A percentile compares a stretch with the other conserved stretches of the same genome.
Conservation (phyloP, 2,797 vertebrate species). For the Sebastes ruberrimus region DNA sequence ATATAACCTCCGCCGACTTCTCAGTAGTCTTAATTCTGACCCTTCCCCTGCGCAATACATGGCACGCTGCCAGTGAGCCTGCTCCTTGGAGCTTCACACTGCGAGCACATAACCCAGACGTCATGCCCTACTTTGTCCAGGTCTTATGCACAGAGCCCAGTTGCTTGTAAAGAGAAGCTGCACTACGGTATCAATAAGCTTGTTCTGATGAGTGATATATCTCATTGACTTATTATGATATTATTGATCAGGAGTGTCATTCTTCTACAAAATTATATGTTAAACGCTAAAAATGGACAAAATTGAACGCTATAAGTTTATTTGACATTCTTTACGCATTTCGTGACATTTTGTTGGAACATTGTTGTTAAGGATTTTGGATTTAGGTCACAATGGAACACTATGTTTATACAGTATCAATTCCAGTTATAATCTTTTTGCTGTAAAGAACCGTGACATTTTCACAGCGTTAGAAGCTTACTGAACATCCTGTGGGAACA, state of each 20-base stretch:
- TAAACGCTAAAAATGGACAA: too few species aligned
- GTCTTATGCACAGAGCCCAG: conserved; percentile 3
- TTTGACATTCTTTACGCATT: neutral
- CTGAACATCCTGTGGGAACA: conserved; percentile 19
- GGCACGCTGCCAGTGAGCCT: conserved; percentile 27
- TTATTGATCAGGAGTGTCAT: neutral
- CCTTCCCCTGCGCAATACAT: neutral
- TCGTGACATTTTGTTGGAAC: neutral
- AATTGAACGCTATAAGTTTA: neutral
- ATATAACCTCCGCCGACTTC: neutral
- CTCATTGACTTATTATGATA: neutral
- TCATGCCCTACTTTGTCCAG: conserved; percentile 36
- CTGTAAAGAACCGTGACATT: conserved; percentile 4
- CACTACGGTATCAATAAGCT: neutral
- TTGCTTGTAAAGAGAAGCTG: conserved; percentile 1
- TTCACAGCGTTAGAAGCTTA: conserved; percentile 19
- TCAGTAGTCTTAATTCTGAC: neutral
- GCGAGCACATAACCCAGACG: conserved; percentile 36
- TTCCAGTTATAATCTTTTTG: neutral
- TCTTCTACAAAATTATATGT: neutral
- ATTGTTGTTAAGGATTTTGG: neutral
- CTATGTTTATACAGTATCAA: neutral
- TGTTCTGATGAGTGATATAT: neutral
- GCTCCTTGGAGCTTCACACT: conserved; percentile 24
- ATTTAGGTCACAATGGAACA: neutral